Evolutionary conservation across 2,797 vertebrate genomes (phyloP), one percentile per base, ranked within the genome.

Genomic region (Centropyge bicolor): DNA sequence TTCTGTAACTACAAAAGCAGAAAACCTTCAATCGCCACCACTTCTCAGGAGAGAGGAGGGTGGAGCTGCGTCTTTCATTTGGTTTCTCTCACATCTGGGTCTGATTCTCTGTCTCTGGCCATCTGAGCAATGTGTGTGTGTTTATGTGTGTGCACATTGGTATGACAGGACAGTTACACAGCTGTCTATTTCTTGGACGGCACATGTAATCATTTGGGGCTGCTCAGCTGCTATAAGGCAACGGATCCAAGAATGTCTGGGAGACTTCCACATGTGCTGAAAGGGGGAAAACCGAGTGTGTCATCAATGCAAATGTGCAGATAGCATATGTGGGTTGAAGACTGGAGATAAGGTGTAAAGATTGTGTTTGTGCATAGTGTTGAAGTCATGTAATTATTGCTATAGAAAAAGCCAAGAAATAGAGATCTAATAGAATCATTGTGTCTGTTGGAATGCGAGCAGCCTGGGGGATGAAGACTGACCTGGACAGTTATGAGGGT

Each of bases 51-150:
- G 81, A 79, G 51, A 71, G 6, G 9, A 76, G 83, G 86, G 87
- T 83, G 88, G 84, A 87, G 82, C 52, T 76, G 74, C 66, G 85
- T 74, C 67, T 86, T 86, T 85, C 60, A 85, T 86, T 86, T 75
- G 71, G 60, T 87, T 85, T 86, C 72, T 74, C 76, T 71, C 78
- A 93, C 93, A 95, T 94, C 92, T 94, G 94, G 89, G 67, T 77
- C 76, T 82, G 74, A 94, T 92, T 91, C 84, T 75, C 35, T 69
- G 70, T 70, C 82, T 82, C 69, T 80, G 74, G 87, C 82, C 88
- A 81, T 81, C 67, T 62, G 78, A 81, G 68, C 81, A 69, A 76
- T 45, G 36, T 56, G 19, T 79, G 64, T 60, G 36, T 72, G 36
- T 43, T 22, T 79, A 20, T 59, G 45, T 67, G 46, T 69, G 82